A percentile compares a stretch with the other conserved stretches of the same genome.
These are phyloP conservation scores for Matsumyia berberina DNA, from an alignment of 2,888 invertebrate species.

Conservation along the genomic window DNA sequence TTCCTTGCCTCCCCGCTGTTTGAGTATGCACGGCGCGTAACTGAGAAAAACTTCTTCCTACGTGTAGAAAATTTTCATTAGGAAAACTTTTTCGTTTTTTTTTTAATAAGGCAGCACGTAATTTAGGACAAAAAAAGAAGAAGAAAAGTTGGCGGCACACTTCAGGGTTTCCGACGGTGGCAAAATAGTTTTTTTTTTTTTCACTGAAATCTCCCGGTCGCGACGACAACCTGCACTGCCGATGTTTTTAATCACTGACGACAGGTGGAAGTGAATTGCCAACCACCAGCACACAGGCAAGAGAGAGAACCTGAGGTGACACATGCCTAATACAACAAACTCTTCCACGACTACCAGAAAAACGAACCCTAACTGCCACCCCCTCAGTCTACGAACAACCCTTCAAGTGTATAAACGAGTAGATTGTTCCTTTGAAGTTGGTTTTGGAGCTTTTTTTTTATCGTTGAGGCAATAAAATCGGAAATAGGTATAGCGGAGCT, in stretches of 20 bases:
- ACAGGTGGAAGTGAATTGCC: constrained; percentile 71
- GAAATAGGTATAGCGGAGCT: constrained; percentile 35
- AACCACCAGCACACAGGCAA: constrained; percentile 42
- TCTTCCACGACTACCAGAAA: constrained; percentile 38
- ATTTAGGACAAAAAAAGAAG: constrained; percentile 27
- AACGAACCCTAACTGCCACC: constrained; percentile 32
- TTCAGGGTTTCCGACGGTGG: constrained; percentile 12
- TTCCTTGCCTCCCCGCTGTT: constrained; percentile 5
- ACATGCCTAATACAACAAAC: constrained; percentile 62
- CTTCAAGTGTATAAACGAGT: constrained; percentile 45
- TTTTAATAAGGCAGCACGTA: constrained; percentile 25
- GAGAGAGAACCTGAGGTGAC: constrained; percentile 39
- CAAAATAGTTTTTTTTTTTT: constrained; percentile 23
- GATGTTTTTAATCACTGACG: constrained; percentile 73
- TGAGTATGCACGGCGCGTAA: constrained; percentile 31
- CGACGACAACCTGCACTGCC: constrained; percentile 65
- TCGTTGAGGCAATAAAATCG: constrained; percentile 14
- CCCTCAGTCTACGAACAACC: constrained; percentile 51
- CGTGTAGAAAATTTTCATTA: constrained; percentile 47
- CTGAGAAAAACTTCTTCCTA: constrained; percentile 20
- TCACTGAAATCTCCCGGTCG: constrained; percentile 29
- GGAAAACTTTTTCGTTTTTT: constrained; percentile 27
- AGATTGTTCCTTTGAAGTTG: constrained; percentile 68
- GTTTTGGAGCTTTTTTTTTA: constrained; percentile 54
- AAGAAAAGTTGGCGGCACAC: neutral